phyloP scores from a whole-genome alignment of 2,888 invertebrate genomes.

The Silvanus unidentatus region DNA sequence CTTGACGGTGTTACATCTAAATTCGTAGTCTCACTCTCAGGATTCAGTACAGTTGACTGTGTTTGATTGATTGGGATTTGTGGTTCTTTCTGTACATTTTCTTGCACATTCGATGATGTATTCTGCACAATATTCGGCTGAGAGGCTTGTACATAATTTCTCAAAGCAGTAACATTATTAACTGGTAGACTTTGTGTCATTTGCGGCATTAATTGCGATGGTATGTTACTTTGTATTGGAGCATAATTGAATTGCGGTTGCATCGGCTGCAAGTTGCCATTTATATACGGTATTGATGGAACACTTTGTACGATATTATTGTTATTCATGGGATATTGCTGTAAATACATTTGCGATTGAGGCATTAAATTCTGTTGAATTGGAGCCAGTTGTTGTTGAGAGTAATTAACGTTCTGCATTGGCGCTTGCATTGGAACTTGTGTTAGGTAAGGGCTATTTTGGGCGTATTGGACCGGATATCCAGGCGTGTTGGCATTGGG shows the following conservation, averaged over 20 bases:
- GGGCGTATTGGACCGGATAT: no score
- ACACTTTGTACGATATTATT: background rate
- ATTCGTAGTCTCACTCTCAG: no score
- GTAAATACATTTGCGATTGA: conserved; percentile 1
- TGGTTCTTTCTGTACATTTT: background rate
- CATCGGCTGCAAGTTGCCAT: background rate
- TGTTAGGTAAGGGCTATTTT: no score
- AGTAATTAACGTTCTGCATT: no score
- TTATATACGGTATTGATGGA: background rate
- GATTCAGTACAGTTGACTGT: no score
- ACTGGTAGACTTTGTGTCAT: conserved; percentile 1
- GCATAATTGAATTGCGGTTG: no score
- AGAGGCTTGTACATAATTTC: background rate
- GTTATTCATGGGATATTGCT: background rate
- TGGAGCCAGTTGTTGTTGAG: background rate
- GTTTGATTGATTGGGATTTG: background rate
- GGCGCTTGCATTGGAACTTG: no score
- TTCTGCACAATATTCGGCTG: background rate
- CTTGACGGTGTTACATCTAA: no score
- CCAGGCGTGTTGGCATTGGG: no score
- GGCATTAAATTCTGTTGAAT: background rate
- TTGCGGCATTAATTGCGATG: background rate
- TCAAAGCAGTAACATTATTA: no score
- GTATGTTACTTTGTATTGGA: no score
- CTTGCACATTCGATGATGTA: background rate